A percentile compares a stretch with the other conserved stretches of the same genome.
Evolutionary conservation across 92 coral and sea anemone species (phyloP).

Genomic region (Phenganax marumi): DNA sequence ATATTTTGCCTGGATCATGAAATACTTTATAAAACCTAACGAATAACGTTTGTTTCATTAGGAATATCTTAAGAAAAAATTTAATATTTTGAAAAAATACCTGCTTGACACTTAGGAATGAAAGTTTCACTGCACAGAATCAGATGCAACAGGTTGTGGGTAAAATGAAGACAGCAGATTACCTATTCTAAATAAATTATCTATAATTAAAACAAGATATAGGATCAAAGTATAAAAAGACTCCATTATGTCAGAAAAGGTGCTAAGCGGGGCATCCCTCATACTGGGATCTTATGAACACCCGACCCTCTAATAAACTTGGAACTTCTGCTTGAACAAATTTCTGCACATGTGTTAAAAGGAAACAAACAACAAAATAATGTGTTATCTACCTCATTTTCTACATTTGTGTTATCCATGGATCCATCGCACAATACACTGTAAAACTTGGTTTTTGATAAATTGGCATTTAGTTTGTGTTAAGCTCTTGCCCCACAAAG

Average conservation of each 20-base stretch:
- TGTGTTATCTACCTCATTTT: constrained; percentile 9
- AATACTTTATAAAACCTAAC: constrained; percentile 19
- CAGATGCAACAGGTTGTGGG: constrained; percentile 44
- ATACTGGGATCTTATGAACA: no score
- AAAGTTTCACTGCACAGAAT: constrained; percentile 44
- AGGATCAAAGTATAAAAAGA: constrained; percentile 13
- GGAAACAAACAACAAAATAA: not conserved
- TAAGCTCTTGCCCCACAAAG: constrained; percentile 34
- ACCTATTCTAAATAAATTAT: not conserved
- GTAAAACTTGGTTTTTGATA: constrained; percentile 30
- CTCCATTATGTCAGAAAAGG: constrained; percentile 19
- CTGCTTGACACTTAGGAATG: constrained; percentile 38
- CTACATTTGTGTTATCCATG: constrained; percentile 4
- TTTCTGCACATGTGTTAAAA: not conserved
- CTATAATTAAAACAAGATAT: not conserved
- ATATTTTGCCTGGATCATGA: constrained; percentile 19
- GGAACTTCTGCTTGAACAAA: no score
- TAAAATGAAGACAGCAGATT: constrained; percentile 26
- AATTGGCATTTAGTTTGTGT: constrained; percentile 35
- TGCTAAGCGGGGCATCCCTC: no score
- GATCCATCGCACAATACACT: constrained; percentile 18
- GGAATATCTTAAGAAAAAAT: constrained; percentile 3
- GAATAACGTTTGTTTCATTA: constrained; percentile 28
- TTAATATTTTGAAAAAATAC: constrained; percentile 10
- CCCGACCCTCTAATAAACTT: no score